phyloP scores from a whole-genome alignment of 2,113 vertebrate species.

The Ictalurus furcatus region DNA sequence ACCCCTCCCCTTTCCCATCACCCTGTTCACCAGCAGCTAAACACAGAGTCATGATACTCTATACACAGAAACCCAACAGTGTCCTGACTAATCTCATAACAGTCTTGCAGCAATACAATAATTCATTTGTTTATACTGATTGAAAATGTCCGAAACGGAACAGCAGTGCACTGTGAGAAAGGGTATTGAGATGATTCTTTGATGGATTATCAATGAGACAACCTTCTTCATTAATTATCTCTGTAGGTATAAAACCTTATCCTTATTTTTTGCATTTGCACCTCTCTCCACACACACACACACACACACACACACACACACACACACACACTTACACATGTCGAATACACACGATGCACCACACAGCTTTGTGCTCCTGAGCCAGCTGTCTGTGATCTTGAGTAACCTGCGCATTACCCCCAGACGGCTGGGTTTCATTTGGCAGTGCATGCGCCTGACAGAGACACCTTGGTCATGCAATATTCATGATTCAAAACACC shows the following conservation, averaged over 20 bases:
- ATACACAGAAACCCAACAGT: too few relatives aligned
- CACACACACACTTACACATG: neutral
- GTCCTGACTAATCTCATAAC: too few relatives aligned
- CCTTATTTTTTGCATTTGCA: neutral
- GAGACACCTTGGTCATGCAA: slow-evolving; percentile 22
- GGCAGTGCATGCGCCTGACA: neutral
- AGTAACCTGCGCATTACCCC: slow-evolving; percentile 29
- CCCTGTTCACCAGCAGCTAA: too few relatives aligned
- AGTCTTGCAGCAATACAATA: too few relatives aligned
- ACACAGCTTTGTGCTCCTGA: neutral
- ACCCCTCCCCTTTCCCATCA: too few relatives aligned
- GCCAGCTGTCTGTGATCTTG: slow-evolving; percentile 17
- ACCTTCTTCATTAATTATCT: neutral
- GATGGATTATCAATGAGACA: neutral
- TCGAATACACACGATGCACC: neutral
- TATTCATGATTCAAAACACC: slow-evolving; percentile 32
- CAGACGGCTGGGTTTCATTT: slow-evolving; percentile 15
- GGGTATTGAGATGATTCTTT: neutral
- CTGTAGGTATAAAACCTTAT: neutral
- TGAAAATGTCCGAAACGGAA: too few relatives aligned
- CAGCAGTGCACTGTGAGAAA: too few relatives aligned
- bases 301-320: neutral
- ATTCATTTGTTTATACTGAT: too few relatives aligned
- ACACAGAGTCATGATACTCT: too few relatives aligned
- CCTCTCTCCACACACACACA: neutral